Evolutionary conservation across 2,888 invertebrate genomes (phyloP).

Genomic region (Hemistola chrysoprasaria): DNA sequence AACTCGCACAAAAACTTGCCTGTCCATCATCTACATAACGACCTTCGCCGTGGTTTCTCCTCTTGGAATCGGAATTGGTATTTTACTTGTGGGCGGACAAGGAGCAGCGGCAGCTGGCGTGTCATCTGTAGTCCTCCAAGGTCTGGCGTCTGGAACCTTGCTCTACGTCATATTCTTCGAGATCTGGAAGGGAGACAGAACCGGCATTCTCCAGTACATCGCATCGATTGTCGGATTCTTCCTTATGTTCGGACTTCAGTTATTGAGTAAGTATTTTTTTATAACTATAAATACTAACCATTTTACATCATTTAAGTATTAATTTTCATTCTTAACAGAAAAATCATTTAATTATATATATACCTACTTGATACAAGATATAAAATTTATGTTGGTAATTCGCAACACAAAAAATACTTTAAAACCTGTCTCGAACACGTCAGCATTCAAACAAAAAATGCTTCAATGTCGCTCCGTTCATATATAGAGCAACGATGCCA

Average conservation of each 20-base stretch:
- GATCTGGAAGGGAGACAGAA: constrained; percentile 84
- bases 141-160: constrained; percentile 95
- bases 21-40: constrained; percentile 86
- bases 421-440: too few relatives aligned
- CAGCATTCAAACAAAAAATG: too few relatives aligned
- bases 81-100: constrained; percentile 83
- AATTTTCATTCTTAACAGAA: too few relatives aligned
- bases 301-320: too few relatives aligned
- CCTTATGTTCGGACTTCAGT: constrained; percentile 87
- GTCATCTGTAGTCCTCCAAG: constrained; percentile 87
- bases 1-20: constrained; percentile 83
- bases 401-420: too few relatives aligned
- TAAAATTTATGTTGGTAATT: too few relatives aligned
- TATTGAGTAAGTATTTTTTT: constrained; percentile 75
- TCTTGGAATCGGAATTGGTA: constrained; percentile 89
- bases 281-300: constrained; percentile 3
- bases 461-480: too few relatives aligned
- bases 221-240: constrained; percentile 86
- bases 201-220: constrained; percentile 85
- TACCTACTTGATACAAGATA: too few relatives aligned
- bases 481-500: too few relatives aligned
- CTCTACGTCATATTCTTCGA: constrained; percentile 99
- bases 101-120: constrained; percentile 83
- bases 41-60: constrained; percentile 92
- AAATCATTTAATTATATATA: too few relatives aligned